phyloP scores from a whole-genome alignment of 2,888 invertebrate species.

The Pandemis corylana region DNA sequence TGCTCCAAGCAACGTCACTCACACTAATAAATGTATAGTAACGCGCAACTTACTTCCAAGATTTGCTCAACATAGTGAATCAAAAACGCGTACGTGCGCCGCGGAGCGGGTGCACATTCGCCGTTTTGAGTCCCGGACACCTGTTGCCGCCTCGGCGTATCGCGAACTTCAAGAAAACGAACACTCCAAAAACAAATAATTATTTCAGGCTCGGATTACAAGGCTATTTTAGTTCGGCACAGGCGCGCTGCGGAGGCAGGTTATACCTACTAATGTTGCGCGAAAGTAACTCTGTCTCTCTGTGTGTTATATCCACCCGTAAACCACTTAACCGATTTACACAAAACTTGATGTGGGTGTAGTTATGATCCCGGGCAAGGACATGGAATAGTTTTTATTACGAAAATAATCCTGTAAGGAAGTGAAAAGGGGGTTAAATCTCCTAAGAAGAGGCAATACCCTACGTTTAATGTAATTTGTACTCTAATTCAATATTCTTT shows the following conservation, averaged over 20 bases:
- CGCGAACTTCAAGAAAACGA: constrained; percentile 5
- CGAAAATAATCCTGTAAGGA: too few relatives aligned
- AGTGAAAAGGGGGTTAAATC: too few relatives aligned
- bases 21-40: background rate
- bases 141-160: background rate
- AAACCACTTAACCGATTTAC: too few relatives aligned
- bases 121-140: background rate
- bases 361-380: too few relatives aligned
- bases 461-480: too few relatives aligned
- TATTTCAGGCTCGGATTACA: background rate
- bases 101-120: background rate
- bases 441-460: too few relatives aligned
- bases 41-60: background rate
- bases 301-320: too few relatives aligned
- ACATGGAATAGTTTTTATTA: too few relatives aligned
- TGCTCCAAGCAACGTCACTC: background rate
- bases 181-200: background rate
- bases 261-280: background rate
- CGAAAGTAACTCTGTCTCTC: too few relatives aligned
- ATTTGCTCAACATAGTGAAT: background rate
- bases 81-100: background rate
- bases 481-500: too few relatives aligned
- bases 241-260: background rate
- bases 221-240: background rate
- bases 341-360: too few relatives aligned